Evolutionary conservation across 2,113 vertebrate species (phyloP).

Genomic region (Morone saxatilis): DNA sequence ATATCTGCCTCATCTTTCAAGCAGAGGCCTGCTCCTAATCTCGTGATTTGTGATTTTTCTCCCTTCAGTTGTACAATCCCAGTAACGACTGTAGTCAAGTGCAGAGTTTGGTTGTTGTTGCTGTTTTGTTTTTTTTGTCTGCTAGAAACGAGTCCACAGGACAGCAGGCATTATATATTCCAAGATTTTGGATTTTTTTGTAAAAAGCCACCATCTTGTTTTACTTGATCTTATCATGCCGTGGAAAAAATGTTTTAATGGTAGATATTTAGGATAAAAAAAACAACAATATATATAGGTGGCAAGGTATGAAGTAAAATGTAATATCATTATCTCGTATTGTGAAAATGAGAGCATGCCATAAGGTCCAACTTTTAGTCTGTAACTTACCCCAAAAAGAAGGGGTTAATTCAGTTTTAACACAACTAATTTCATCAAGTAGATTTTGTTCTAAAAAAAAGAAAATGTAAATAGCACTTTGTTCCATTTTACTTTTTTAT

Average conservation of each 20-base stretch:
- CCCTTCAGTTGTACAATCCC: slow-evolving; percentile 30
- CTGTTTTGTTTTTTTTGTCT: slow-evolving; percentile 23
- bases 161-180: slow-evolving; percentile 60
- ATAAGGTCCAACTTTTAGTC: slow-evolving; percentile 24
- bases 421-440: not conserved
- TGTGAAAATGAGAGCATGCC: slow-evolving; percentile 23
- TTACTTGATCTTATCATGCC: slow-evolving; percentile 31
- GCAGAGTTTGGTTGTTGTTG: not conserved
- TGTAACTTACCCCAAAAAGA: not conserved
- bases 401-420: slow-evolving; percentile 14
- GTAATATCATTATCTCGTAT: not conserved
- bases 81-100: slow-evolving; percentile 15
- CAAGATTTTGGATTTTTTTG: slow-evolving; percentile 43
- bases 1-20: slow-evolving; percentile 11
- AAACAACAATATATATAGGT: no score
- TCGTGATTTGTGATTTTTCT: slow-evolving; percentile 53
- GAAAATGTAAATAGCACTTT: not conserved
- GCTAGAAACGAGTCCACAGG: slow-evolving; percentile 17
- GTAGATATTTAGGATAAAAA: slow-evolving; percentile 35
- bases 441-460: not conserved
- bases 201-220: slow-evolving; percentile 65
- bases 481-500: not conserved
- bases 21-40: slow-evolving; percentile 38
- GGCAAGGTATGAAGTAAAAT: not conserved
- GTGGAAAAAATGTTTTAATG: slow-evolving; percentile 38